phyloP scores from a whole-genome alignment of 2,888 invertebrate species.

The Priocnemis perturbator region DNA sequence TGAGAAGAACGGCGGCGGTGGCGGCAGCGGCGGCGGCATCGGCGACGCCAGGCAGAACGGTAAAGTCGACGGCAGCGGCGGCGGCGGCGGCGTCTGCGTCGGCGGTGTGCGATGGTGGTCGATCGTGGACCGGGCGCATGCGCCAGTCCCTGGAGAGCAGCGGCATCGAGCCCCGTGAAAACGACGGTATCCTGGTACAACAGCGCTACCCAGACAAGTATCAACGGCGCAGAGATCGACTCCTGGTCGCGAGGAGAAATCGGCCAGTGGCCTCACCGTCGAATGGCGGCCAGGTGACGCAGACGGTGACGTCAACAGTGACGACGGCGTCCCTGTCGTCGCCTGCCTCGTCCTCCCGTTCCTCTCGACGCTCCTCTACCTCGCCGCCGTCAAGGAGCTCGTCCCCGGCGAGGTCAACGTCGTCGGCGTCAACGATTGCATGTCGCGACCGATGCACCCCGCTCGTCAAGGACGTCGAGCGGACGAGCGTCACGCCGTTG shows the following conservation, averaged over 20 bases:
- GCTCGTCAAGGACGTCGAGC: not conserved
- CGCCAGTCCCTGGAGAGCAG: slow-evolving; percentile 74
- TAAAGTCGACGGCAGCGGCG: slow-evolving; percentile 18
- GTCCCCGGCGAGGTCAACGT: slow-evolving; percentile 43
- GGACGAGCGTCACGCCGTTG: not conserved
- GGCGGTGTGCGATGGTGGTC: slow-evolving; percentile 58
- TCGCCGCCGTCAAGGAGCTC: slow-evolving; percentile 43
- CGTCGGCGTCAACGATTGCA: slow-evolving; percentile 34
- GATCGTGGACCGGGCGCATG: slow-evolving; percentile 66
- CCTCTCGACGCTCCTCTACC: slow-evolving; percentile 36
- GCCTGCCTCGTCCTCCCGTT: not conserved
- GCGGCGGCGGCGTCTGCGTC: slow-evolving; percentile 42
- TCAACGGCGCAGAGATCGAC: slow-evolving; percentile 21
- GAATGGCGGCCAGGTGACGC: not conserved
- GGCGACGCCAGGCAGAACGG: slow-evolving; percentile 46
- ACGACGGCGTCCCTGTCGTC: not conserved
- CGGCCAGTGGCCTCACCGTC: not conserved
- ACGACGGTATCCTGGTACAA: slow-evolving; percentile 75
- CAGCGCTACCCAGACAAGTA: slow-evolving; percentile 24
- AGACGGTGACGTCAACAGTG: no score
- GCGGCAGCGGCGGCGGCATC: slow-evolving; percentile 33
- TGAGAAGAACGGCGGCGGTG: slow-evolving; percentile 8
- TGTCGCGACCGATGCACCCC: slow-evolving; percentile 39
- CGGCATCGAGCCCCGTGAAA: slow-evolving; percentile 66
- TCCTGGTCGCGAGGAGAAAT: slow-evolving; percentile 5